Evolutionary conservation across 2,888 invertebrate genomes (phyloP).

Genomic region (Lumbricus terrestris): DNA sequence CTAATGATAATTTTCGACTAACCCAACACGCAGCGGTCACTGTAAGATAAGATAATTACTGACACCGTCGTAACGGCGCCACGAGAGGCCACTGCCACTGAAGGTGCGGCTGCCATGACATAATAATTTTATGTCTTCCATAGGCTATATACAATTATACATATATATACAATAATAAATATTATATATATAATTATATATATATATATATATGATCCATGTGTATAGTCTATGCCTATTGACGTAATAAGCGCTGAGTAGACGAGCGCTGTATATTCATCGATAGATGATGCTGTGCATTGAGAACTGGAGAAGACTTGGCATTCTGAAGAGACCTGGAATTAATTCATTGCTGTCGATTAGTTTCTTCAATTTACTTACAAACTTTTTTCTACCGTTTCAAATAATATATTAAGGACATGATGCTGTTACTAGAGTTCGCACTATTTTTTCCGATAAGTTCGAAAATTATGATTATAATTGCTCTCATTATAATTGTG

Average conservation of each 20-base stretch:
- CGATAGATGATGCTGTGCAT: background rate
- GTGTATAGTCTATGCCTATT: no score
- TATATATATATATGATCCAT: no score
- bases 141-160: background rate
- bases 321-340: background rate
- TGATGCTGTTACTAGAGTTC: no score
- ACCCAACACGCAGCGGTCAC: background rate
- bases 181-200: background rate
- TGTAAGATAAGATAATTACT: slow-evolving; percentile 3
- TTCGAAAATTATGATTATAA: no score
- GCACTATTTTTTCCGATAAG: no score
- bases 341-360: background rate
- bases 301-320: background rate
- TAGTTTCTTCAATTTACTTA: no score
- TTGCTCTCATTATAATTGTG: no score
- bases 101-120: background rate
- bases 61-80: background rate
- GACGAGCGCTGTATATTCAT: background rate
- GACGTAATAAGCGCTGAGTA: background rate
- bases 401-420: no score
- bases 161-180: background rate
- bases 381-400: no score
- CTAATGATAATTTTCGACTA: background rate
- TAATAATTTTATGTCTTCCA: background rate
- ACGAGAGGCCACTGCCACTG: slow-evolving; percentile 3